Evolutionary conservation across 1,140 invertebrate genomes (phyloP), one percentile per base, ranked within the genome.

Genomic region (Andricus grossulariae): DNA sequence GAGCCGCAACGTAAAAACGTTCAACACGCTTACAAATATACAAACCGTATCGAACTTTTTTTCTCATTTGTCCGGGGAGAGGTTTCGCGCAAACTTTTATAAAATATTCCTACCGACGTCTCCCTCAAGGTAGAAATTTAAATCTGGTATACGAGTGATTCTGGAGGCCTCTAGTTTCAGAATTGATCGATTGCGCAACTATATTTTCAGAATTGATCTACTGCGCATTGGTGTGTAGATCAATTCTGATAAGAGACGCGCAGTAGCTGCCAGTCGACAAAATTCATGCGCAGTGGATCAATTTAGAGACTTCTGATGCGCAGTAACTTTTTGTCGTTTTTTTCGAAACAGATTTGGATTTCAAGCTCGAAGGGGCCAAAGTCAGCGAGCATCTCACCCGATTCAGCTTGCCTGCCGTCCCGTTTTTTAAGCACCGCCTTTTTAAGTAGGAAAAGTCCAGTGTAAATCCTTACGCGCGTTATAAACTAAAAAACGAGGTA

Each of bases 361-460:
- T 66, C 25, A 16, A n/a, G 39, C 16, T n/a, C n/a, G 32, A 16
- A 32, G 39, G 39, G 25, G 60, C n/a, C 25, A 39, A 7, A 45
- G 15, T 66, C 15, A 66, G 60, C 25, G 60, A 66, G 60, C 39
- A 16, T 66, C 60, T 66, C 60, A 66, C 25, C 25, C 60, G 60
- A 66, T 66, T 66, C 60, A 39, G 60, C 60, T 66, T 66, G 60
- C 60, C 60, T 66, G 60, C 60, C 60, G 60, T 66, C 60, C 60
- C 60, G 39, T 66, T 66, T 66, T 66, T 66, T 66, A 66, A 39
- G 60, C 60, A 66, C 60, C 25, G 60, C 60, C 60, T 66, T 66
- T 66, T 66, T 66, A 39, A 45, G 25, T 66, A 66, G 60, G 60
- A 45, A 66, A 66, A 18, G 60, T 66, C 60, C 60, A 66, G n/a